Conservation (phyloP, 2,797 vertebrate genomes). For the Cottoperca gobio region DNA sequence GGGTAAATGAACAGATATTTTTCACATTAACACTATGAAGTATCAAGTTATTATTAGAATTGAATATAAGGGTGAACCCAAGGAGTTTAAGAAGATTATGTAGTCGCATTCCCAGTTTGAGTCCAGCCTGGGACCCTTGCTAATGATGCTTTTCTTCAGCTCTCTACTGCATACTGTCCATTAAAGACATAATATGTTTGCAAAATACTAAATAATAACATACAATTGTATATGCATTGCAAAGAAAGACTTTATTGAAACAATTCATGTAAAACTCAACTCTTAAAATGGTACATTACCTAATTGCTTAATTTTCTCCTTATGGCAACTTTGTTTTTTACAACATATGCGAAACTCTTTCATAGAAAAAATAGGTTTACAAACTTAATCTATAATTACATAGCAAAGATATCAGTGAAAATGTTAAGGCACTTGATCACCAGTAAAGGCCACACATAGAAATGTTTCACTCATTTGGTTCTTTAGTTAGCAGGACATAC, state of each 20-base stretch:
- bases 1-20: neutral
- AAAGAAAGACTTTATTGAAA: slow-evolving; percentile 83
- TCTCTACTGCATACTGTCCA: neutral
- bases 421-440: slow-evolving; percentile 86
- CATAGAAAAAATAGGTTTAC: slow-evolving; percentile 84
- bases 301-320: slow-evolving; percentile 71
- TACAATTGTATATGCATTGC: slow-evolving; percentile 62
- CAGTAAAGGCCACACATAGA: slow-evolving; percentile 68
- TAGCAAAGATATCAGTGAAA: slow-evolving; percentile 77
- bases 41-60: neutral
- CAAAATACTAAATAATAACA: neutral
- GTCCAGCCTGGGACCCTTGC: neutral
- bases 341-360: slow-evolving; percentile 72
- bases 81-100: neutral
- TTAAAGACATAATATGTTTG: neutral
- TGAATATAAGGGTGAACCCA: neutral
- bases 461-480: slow-evolving; percentile 77
- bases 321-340: slow-evolving; percentile 59
- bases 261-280: slow-evolving; percentile 67
- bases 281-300: slow-evolving; percentile 69
- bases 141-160: neutral
- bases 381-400: slow-evolving; percentile 75
- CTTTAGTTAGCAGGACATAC: slow-evolving; percentile 64
- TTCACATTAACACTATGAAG: neutral
- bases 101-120: neutral